A percentile compares a stretch with the other conserved stretches of the same genome.
phyloP scores from a whole-genome alignment of 2,797 vertebrate genomes.

The Micromesistius poutassou region DNA sequence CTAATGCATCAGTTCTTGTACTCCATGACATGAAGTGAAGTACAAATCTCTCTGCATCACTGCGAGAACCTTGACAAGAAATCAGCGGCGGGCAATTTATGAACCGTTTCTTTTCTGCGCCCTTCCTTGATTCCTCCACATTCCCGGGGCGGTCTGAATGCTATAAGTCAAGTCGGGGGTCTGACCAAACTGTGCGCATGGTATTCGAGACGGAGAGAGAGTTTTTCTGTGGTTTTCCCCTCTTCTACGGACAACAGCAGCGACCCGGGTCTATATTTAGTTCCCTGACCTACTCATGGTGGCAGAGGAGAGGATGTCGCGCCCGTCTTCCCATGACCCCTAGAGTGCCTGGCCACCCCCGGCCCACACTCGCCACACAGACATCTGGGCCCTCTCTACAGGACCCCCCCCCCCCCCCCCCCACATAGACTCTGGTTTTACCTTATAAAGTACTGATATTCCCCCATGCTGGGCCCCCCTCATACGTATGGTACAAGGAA shows the following conservation, averaged over 20 bases:
- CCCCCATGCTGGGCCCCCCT: background rate
- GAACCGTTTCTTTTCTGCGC: background rate
- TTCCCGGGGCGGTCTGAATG: background rate
- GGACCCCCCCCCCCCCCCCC: conserved; percentile 55
- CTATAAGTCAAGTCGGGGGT: background rate
- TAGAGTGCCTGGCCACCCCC: conserved; percentile 61
- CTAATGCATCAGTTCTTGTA: background rate
- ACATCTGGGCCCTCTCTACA: conserved; percentile 63
- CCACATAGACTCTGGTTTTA: conserved; percentile 47
- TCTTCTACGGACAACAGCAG: conserved; percentile 64
- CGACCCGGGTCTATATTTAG: conserved; percentile 84
- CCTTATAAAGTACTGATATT: conserved; percentile 75
- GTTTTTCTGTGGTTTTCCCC: conserved; percentile 62
- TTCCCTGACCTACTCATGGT: conserved; percentile 73
- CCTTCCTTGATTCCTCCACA: background rate
- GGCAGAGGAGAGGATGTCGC: conserved; percentile 76
- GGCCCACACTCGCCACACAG: conserved; percentile 66
- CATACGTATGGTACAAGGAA: conserved; percentile 14
- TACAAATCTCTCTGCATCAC: background rate
- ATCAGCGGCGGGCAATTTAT: background rate
- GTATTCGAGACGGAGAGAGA: conserved; percentile 25
- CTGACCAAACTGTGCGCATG: conserved; percentile 9
- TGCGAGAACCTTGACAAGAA: background rate
- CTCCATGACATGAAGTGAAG: background rate
- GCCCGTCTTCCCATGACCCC: conserved; percentile 84